phyloP scores from a whole-genome alignment of 1,140 invertebrate genomes.

The Xylocopa sonorina region DNA sequence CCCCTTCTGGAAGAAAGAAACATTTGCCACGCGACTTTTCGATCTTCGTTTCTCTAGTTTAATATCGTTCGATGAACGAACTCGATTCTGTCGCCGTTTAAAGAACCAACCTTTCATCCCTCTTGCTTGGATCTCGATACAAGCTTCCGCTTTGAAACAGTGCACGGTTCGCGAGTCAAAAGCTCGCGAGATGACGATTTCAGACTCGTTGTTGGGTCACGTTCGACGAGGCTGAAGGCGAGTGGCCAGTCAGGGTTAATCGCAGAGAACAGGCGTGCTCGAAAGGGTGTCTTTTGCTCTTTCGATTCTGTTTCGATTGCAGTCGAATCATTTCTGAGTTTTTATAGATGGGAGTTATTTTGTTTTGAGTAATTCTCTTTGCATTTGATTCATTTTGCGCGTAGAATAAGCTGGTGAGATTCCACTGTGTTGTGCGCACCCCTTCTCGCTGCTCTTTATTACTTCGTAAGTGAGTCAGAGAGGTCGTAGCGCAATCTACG shows the following conservation, averaged over 20 bases:
- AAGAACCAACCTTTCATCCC: background rate
- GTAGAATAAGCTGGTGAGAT: no score
- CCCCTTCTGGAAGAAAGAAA: background rate
- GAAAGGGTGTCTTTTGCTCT: background rate
- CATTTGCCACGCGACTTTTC: background rate
- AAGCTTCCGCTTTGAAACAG: conserved; percentile 23
- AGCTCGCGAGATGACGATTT: background rate
- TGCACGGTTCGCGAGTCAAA: conserved; percentile 28
- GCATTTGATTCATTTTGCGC: background rate
- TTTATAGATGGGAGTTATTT: no score
- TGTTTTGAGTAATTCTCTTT: background rate
- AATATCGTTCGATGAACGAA: background rate
- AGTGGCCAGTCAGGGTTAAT: conserved; percentile 13
- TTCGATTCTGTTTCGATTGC: background rate
- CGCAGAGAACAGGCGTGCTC: background rate
- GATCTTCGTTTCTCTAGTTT: background rate
- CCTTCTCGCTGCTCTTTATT: no score
- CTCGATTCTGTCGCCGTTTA: background rate
- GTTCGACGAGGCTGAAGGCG: conserved; percentile 4
- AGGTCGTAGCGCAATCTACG: no score
- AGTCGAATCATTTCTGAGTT: background rate
- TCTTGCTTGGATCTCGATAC: background rate
- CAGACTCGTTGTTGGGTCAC: background rate
- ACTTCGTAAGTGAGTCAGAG: no score
- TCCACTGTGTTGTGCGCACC: no score